These are phyloP conservation scores for Microchirus variegatus DNA, from an alignment of 2,797 vertebrate genomes.

Conservation along the genomic window DNA sequence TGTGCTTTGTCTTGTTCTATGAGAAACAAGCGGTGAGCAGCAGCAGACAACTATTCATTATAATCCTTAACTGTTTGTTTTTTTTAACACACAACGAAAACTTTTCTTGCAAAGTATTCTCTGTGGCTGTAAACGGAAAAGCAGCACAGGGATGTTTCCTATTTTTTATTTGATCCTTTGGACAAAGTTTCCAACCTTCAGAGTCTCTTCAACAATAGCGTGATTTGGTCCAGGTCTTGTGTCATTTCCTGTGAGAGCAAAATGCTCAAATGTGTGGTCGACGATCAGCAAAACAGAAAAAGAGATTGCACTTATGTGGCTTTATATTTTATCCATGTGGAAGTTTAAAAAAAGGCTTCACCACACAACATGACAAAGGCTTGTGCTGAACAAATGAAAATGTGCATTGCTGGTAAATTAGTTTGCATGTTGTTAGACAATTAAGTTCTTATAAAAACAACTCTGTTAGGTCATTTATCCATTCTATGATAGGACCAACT, in stretches of 20 bases:
- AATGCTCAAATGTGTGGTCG: not conserved
- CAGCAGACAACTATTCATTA: constrained; percentile 16
- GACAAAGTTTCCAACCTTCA: constrained; percentile 9
- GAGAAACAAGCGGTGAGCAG: constrained; percentile 36
- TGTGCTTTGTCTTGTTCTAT: constrained; percentile 50
- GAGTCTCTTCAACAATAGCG: constrained; percentile 18
- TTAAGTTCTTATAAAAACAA: too few species aligned
- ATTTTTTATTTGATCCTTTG: not conserved
- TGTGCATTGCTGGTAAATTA: too few species aligned
- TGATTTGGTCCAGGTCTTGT: not conserved
- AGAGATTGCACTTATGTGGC: not conserved
- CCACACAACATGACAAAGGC: too few species aligned
- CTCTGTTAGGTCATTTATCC: too few species aligned
- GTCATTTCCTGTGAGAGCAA: constrained; percentile 29
- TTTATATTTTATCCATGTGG: not conserved
- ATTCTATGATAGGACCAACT: too few species aligned
- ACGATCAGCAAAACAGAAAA: not conserved
- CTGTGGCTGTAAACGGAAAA: constrained; percentile 12
- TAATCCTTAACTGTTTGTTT: not conserved
- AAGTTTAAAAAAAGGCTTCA: too few species aligned
- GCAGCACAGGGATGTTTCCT: constrained; percentile 11
- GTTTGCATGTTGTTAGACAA: too few species aligned
- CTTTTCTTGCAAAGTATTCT: not conserved
- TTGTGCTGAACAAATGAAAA: too few species aligned
- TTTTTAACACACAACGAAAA: constrained; percentile 7